A percentile compares a stretch with the other conserved stretches of the same genome.
Evolutionary conservation across 2,113 vertebrate genomes (phyloP).

Genomic region (Leptosomus discolor): DNA sequence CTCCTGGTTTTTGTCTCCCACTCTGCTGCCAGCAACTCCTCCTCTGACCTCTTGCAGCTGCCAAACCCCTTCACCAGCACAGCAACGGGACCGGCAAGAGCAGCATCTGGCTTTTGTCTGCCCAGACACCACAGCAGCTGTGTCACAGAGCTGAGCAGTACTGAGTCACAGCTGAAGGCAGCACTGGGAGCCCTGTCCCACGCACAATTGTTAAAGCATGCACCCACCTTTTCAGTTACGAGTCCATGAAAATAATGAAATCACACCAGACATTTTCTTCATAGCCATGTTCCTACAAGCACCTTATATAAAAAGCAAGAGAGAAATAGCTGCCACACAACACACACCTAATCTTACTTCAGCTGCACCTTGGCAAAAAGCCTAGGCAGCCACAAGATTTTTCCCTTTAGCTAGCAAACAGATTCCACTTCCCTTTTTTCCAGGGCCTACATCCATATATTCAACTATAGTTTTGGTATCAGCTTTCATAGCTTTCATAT

Average conservation of each 20-base stretch:
- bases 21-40: neutral
- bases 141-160: neutral
- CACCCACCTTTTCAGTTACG: neutral
- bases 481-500: constrained; percentile 31
- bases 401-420: constrained; percentile 1
- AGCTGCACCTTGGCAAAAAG: neutral
- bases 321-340: neutral
- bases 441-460: neutral
- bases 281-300: fast-evolving
- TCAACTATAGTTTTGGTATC: neutral
- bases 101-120: neutral
- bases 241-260: neutral
- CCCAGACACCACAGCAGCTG: fast-evolving
- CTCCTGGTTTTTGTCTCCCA: neutral
- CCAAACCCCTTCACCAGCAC: neutral
- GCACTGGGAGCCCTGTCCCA: neutral
- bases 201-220: fast-evolving
- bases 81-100: neutral
- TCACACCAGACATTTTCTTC: neutral
- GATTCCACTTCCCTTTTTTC: neutral
- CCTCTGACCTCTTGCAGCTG: neutral
- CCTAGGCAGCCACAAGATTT: neutral
- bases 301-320: neutral
- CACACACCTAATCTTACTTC: neutral
- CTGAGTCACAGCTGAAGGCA: neutral